A percentile compares a stretch with the other conserved stretches of the same genome.
These are phyloP conservation scores for Tetheella fluctuosa DNA, from an alignment of 2,888 invertebrate genomes.

Conservation along the genomic window DNA sequence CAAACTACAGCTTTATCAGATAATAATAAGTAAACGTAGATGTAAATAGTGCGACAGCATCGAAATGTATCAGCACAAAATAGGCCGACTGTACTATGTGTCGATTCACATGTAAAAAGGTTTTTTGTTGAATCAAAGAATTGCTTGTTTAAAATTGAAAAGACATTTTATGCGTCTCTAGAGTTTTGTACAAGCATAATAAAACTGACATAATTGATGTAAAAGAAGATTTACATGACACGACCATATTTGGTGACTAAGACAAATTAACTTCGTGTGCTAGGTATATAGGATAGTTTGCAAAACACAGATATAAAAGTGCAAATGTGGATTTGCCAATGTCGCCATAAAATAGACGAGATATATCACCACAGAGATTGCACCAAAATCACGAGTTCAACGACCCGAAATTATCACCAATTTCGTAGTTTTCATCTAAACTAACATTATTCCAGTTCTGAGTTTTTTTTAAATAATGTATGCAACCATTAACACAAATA, in stretches of 20 bases:
- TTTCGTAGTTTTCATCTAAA: constrained; percentile 24
- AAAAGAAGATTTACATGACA: background rate
- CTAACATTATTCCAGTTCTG: constrained; percentile 40
- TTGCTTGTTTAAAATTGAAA: background rate
- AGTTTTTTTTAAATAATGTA: constrained; percentile 54
- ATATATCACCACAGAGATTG: background rate
- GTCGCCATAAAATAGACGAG: background rate
- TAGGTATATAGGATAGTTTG: too few species aligned
- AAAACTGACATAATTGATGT: background rate
- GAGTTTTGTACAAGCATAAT: background rate
- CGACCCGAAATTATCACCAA: constrained; percentile 9
- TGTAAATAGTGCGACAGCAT: background rate
- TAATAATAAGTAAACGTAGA: too few species aligned
- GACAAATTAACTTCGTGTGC: background rate
- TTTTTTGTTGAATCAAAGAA: background rate
- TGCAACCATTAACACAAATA: constrained; percentile 72
- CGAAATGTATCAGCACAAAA: background rate
- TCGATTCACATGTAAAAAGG: background rate
- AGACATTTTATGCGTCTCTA: background rate
- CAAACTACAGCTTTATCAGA: too few species aligned
- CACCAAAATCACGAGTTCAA: constrained; percentile 2
- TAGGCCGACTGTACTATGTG: background rate
- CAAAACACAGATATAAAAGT: too few species aligned
- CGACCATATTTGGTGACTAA: too few species aligned
- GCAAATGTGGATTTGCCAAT: background rate